Conservation (phyloP, 2,888 invertebrate species). For the Nyleta sp. region DNA sequence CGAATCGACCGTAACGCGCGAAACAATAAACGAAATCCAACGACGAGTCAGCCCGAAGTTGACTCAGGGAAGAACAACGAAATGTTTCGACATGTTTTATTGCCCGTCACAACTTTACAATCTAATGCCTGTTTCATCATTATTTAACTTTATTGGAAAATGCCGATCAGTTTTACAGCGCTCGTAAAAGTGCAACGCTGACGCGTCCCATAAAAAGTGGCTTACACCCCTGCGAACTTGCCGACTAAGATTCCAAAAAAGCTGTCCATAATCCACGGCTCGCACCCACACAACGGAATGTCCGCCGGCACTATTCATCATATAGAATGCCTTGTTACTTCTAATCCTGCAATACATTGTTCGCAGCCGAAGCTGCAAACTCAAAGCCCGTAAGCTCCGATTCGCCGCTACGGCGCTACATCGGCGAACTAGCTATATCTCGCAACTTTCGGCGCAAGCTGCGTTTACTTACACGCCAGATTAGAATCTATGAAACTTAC, state of each 20-base stretch:
- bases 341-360: slow-evolving; percentile 49
- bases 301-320: slow-evolving; percentile 24
- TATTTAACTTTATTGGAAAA: slow-evolving; percentile 36
- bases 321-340: slow-evolving; percentile 27
- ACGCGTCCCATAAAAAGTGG: slow-evolving; percentile 15
- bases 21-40: not conserved
- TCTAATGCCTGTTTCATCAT: slow-evolving; percentile 24
- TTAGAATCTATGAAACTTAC: slow-evolving; percentile 40
- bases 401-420: slow-evolving; percentile 1
- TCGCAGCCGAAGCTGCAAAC: slow-evolving; percentile 18
- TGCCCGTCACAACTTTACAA: slow-evolving; percentile 13
- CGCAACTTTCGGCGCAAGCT: slow-evolving; percentile 34
- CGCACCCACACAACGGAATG: slow-evolving; percentile 4
- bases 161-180: slow-evolving; percentile 13
- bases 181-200: slow-evolving; percentile 24
- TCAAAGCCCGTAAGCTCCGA: slow-evolving; percentile 51
- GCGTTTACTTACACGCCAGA: slow-evolving; percentile 50
- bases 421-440: slow-evolving; percentile 20
- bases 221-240: slow-evolving; percentile 10
- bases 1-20: not conserved
- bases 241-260: slow-evolving; percentile 26
- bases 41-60: not conserved
- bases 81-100: slow-evolving; percentile 2
- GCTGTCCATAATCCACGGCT: slow-evolving; percentile 28
- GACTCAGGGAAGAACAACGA: not conserved